Percentiles rank a stretch among this genome's conserved stretches.
These are phyloP conservation scores for Myodes glareolus DNA, from an alignment of 2,113 vertebrate species.

Conservation along the genomic window DNA sequence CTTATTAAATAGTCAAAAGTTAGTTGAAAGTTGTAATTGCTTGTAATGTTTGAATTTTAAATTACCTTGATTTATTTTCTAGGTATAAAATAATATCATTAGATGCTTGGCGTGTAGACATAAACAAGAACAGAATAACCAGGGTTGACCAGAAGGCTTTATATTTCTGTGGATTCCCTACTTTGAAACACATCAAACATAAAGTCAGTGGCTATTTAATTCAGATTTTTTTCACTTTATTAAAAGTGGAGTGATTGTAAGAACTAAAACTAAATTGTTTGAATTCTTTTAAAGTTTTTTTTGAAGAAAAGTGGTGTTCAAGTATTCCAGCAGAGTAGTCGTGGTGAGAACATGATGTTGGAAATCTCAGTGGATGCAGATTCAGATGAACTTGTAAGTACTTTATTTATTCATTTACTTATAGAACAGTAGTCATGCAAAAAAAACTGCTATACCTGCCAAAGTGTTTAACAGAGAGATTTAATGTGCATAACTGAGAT, in stretches of 20 bases:
- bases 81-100: slow-evolving; percentile 92
- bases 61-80: slow-evolving; percentile 75
- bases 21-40: slow-evolving; percentile 36
- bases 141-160: slow-evolving; percentile 90
- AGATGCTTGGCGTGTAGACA: slow-evolving; percentile 94
- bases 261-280: slow-evolving; percentile 66
- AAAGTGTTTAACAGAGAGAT: not conserved
- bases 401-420: slow-evolving; percentile 24
- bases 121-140: slow-evolving; percentile 88
- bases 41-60: slow-evolving; percentile 56
- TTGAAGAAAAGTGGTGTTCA: slow-evolving; percentile 95
- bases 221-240: slow-evolving; percentile 45
- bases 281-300: slow-evolving; percentile 89
- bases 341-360: slow-evolving; percentile 98
- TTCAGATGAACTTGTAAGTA: slow-evolving; percentile 88
- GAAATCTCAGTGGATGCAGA: slow-evolving; percentile 88
- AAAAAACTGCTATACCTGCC: not conserved
- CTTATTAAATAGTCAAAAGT: slow-evolving; percentile 36
- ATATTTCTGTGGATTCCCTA: slow-evolving; percentile 98
- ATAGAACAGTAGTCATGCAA: not conserved
- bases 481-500: not conserved
- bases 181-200: slow-evolving; percentile 96
- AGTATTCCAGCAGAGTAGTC: slow-evolving; percentile 98
- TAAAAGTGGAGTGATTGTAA: slow-evolving; percentile 39
- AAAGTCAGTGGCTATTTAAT: slow-evolving; percentile 88